Evolutionary conservation across 2,797 vertebrate genomes (phyloP), one percentile per base, ranked within the genome.

Genomic region (Argya squamiceps): DNA sequence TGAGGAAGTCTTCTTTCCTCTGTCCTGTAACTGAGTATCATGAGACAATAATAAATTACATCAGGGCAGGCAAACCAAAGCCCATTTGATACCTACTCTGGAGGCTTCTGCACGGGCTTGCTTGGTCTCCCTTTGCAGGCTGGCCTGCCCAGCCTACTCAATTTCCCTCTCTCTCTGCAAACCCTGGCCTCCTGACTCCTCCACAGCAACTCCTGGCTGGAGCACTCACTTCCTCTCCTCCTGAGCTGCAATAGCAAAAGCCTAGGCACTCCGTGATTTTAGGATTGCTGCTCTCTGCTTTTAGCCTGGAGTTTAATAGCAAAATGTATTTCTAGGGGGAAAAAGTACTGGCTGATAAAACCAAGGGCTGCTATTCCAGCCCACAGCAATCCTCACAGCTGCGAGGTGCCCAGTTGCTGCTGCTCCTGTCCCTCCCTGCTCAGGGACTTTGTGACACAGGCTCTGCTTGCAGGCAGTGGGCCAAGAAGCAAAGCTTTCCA

Each of bases 341-440:
- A 30, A 24, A 73, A 46, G 15, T 9, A 26, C 23, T 14, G 50
- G 10, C 34, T 88, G 76, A 16, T 8, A 1, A 47, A 88, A 60
- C 4, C 0, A 3, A 34, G 52, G 44, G 53, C 53, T 81, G n/a
- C 26, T 71, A 5, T 52, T 81, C 36, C 56, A 81, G 44, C 13
- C 52, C 1, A 1, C 11, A 8, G 80, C 0, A 0, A 5, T 29
- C 16, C 56, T 43, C 30, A 1, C 7, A 15, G 18, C 60, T 27
- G 2, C 0, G 0, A 67, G 46, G 49, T 21, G 17, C 13, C 23
- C 1, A 3, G 27, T 12, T 24, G 44, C 78, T 81, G 30, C 34
- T 47, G 53, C 43, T 52, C 2, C 34, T 60, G 47, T 73, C 50
- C 9, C 29, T 37, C 52, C 39, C 39, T 55, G 30, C 74, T 24